Evolutionary conservation across 2,888 invertebrate genomes (phyloP).

Genomic region (Oscheius sp.): DNA sequence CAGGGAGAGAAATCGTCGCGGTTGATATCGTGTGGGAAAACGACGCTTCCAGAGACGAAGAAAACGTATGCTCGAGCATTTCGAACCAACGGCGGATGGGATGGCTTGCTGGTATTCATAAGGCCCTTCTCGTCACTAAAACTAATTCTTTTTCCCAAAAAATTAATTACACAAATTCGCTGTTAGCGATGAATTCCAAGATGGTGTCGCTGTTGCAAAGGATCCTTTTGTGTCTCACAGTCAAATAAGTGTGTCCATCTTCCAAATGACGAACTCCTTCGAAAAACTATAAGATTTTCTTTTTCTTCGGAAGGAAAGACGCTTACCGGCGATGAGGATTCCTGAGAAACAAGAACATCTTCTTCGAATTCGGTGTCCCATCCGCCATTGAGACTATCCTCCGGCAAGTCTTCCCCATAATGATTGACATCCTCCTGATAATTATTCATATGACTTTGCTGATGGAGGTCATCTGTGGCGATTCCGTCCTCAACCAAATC

Average conservation of each 20-base stretch:
- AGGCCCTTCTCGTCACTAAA: conserved; percentile 50
- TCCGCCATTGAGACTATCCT: conserved; percentile 45
- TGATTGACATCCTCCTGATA: background rate
- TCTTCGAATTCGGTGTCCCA: conserved; percentile 51
- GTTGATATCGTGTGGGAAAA: conserved; percentile 54
- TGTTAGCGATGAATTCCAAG: conserved; percentile 49
- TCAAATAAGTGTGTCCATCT: conserved; percentile 47
- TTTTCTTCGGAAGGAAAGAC: no score
- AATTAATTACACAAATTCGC: conserved; percentile 44
- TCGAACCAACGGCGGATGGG: conserved; percentile 48
- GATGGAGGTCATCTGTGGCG: conserved; percentile 2
- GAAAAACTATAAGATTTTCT: conserved; percentile 34
- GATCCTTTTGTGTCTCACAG: conserved; percentile 48
- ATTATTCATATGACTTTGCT: background rate
- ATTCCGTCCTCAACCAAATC: conserved; percentile 30
- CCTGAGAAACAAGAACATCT: conserved; percentile 40
- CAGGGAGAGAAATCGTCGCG: conserved; percentile 59
- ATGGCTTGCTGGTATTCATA: conserved; percentile 44
- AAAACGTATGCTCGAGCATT: conserved; percentile 51
- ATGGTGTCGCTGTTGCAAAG: conserved; percentile 41
- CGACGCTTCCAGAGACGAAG: conserved; percentile 48
- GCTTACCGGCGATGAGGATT: conserved; percentile 40
- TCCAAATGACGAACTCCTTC: conserved; percentile 43
- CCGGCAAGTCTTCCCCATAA: conserved; percentile 33
- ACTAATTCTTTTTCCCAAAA: background rate